Evolutionary conservation across 2,888 invertebrate species (phyloP).

Genomic region (Platycnemis pennipes): DNA sequence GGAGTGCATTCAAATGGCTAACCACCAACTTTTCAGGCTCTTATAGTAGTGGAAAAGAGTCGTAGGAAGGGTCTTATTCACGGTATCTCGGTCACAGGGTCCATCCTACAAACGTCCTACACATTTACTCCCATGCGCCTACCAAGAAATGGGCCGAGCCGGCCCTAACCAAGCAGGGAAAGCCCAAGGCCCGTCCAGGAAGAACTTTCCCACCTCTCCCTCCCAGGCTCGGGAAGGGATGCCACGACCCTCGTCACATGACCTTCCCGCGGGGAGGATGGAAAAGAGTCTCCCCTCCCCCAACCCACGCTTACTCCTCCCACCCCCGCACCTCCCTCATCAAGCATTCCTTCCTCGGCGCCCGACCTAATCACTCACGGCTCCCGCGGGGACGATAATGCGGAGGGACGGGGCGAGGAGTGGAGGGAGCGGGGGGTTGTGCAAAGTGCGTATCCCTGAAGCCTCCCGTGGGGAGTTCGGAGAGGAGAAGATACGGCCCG

Average conservation of each 20-base stretch:
- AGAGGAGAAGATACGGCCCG: background rate
- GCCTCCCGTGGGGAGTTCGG: background rate
- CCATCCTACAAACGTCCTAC: no score
- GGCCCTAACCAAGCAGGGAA: background rate
- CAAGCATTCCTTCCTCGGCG: slow-evolving; percentile 37
- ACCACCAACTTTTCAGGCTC: no score
- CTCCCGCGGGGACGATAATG: slow-evolving; percentile 62
- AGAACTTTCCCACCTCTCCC: background rate
- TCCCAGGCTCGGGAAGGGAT: background rate
- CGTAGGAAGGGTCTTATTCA: no score
- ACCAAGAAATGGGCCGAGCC: no score
- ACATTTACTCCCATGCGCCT: no score
- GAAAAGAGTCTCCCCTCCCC: background rate
- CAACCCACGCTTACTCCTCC: background rate
- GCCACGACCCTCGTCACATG: background rate
- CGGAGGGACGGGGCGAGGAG: background rate
- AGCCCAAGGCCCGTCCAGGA: background rate
- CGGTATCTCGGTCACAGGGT: no score
- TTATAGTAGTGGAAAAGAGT: no score
- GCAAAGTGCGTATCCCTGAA: slow-evolving; percentile 1
- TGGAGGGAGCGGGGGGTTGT: background rate
- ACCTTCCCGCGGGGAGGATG: background rate
- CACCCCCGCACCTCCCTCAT: slow-evolving; percentile 12
- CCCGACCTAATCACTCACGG: slow-evolving; percentile 46
- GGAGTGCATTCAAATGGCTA: no score